phyloP scores from a whole-genome alignment of 2,113 vertebrate genomes.

The Amazona guildingii region DNA sequence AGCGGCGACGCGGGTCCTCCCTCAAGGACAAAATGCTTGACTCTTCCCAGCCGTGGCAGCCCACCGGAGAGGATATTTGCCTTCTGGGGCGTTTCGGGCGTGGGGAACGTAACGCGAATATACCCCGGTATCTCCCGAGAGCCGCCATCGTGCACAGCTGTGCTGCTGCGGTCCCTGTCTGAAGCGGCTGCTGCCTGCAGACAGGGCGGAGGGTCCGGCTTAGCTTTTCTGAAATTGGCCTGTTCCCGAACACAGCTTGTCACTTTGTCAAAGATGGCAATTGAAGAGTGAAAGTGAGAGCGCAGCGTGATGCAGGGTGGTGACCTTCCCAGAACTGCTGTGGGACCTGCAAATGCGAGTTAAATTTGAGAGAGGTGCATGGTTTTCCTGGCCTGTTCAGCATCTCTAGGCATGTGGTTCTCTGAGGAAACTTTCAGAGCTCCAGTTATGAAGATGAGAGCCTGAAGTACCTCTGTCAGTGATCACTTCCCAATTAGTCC shows the following conservation, averaged over 20 bases:
- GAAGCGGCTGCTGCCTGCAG: rapidly evolving
- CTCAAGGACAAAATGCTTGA: neutral
- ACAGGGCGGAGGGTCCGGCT: rapidly evolving
- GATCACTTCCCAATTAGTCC: neutral
- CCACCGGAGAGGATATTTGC: rapidly evolving
- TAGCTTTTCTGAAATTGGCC: neutral
- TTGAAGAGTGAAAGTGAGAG: neutral
- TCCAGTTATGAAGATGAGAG: neutral
- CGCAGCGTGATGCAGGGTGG: rapidly evolving
- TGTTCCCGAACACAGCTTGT: neutral
- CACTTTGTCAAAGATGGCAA: too few species aligned
- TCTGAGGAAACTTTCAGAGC: neutral
- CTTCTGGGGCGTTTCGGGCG: neutral
- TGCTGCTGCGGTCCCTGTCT: rapidly evolving
- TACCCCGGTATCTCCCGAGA: neutral
- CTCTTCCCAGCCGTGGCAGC: neutral
- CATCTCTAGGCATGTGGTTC: neutral
- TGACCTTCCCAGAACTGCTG: neutral
- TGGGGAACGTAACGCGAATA: rapidly evolving
- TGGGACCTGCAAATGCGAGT: neutral
- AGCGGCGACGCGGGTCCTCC: too few species aligned
- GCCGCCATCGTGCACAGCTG: rapidly evolving
- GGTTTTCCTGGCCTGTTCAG: neutral
- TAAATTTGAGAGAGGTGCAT: rapidly evolving
- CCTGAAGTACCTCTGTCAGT: neutral